Evolutionary conservation across 2,113 vertebrate genomes (phyloP).

Genomic region (Beaufortia kweichowensis): DNA sequence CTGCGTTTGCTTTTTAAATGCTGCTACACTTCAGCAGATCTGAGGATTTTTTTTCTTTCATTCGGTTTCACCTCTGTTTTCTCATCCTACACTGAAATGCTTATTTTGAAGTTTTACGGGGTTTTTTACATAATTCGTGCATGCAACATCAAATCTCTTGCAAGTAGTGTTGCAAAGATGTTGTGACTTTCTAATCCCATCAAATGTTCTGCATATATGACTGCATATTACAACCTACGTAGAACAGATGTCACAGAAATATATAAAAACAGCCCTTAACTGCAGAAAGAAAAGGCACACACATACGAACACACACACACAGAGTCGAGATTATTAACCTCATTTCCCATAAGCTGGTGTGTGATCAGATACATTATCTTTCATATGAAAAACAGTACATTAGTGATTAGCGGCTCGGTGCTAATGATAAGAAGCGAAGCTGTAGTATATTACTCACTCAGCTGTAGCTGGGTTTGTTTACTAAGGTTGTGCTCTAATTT

Average conservation of each 20-base stretch:
- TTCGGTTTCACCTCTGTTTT: conserved; percentile 14
- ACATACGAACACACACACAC: conserved; percentile 45
- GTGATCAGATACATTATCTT: conserved; percentile 39
- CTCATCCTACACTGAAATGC: conserved; percentile 56
- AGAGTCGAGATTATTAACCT: conserved; percentile 47
- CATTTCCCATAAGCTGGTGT: conserved; percentile 25
- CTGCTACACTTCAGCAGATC: conserved; percentile 37
- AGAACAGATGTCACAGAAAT: conserved; percentile 4
- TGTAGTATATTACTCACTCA: conserved; percentile 27
- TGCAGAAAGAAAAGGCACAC: conserved; percentile 13
- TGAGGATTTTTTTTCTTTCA: not conserved
- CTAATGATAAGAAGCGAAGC: conserved; percentile 40
- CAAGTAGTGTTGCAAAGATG: not conserved
- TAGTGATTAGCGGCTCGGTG: conserved; percentile 40
- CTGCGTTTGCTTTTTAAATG: conserved; percentile 25
- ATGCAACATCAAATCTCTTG: not conserved
- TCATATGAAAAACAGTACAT: conserved; percentile 35
- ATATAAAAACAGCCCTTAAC: not conserved
- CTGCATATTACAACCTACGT: not conserved
- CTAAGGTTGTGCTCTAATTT: conserved; percentile 62
- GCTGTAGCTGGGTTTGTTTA: conserved; percentile 46
- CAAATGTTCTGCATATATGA: not conserved
- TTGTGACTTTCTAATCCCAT: not conserved
- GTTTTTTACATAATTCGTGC: conserved; percentile 59
- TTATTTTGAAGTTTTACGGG: conserved; percentile 50